phyloP scores from a whole-genome alignment of 2,797 vertebrate genomes.

The Melanotaenia maccullochi region DNA sequence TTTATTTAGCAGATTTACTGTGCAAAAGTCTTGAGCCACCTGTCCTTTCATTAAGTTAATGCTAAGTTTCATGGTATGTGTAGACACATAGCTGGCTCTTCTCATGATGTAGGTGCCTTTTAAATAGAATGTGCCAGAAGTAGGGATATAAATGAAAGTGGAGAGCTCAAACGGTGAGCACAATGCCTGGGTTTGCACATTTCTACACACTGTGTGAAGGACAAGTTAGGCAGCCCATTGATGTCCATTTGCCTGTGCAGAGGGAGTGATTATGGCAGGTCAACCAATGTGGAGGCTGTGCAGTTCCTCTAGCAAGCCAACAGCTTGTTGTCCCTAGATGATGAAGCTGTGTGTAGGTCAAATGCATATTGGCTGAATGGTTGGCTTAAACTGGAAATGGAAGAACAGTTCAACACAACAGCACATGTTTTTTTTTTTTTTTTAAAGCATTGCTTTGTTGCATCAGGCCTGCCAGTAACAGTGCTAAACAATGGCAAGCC shows the following conservation, averaged over 20 bases:
- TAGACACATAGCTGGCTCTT: not conserved
- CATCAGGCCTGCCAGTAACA: too few species aligned
- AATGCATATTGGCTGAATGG: not conserved
- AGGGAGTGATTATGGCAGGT: conserved; percentile 3
- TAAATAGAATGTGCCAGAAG: not conserved
- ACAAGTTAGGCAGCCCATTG: not conserved
- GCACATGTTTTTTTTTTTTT: not conserved
- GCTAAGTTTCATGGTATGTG: not conserved
- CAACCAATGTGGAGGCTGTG: conserved; percentile 2
- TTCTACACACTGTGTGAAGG: conserved; percentile 1
- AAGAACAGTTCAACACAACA: not conserved
- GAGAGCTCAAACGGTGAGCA: not conserved
- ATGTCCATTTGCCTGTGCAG: conserved; percentile 3
- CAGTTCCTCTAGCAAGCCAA: not conserved
- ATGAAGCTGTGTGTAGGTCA: not conserved
- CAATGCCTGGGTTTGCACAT: not conserved
- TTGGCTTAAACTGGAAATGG: not conserved
- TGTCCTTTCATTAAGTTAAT: not conserved
- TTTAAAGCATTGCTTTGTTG: not conserved
- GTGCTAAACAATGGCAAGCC: too few species aligned
- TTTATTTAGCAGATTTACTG: not conserved
- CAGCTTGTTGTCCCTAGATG: not conserved
- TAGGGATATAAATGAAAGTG: not conserved
- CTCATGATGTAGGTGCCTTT: not conserved
- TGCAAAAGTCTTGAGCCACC: not conserved